Evolutionary conservation across 2,113 vertebrate genomes (phyloP), one percentile per base, ranked within the genome.

Genomic region (Alligator sinensis): DNA sequence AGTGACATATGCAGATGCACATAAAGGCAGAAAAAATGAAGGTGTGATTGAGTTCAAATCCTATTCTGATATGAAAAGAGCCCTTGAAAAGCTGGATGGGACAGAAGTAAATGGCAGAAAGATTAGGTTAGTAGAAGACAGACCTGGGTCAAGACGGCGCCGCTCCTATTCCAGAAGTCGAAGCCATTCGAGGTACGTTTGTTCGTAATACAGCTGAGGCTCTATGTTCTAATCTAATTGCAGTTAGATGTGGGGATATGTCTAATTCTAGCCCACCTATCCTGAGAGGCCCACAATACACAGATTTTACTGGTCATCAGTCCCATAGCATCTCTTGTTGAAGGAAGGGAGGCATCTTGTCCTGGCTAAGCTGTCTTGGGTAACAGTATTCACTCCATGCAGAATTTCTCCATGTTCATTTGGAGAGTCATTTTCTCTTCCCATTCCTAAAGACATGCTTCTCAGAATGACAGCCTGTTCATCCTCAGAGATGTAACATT

Each of bases 1-100:
- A 95, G 99, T 99, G 94, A 99, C 99, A 4, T 99, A 99, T 86
- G 99, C 99, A 34, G 99, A 99, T 98, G 99, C 99, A 95, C 99
- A 99, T 95, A 99, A 99, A 93, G 99, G 99, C 75, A 98, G 99
- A 61, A 99, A 98, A 97, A 99, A 99, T 75, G 99, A 99, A 98
- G 99, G 99, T 19, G 98, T 99, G 91, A 99, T 99, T 88, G 99
- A 99, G 98, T 99, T 99, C 98, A 98, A 99, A 96, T 99, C 99
- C 84, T 99, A 99, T 91, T 99, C 99, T 4, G 99, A 99, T 97
- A 99, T 99, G 99, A 99, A 99, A 98, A 98, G 99, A 96, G 99
- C 99, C 75, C 98, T 99, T 97, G 99, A 99, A 98, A 99, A 99
- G 97, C 97, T 99, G 93, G 99, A 99, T 13, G 99, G 99, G 95